phyloP scores from a whole-genome alignment of 1,140 invertebrate genomes.

The Oreohelix idahoensis region DNA sequence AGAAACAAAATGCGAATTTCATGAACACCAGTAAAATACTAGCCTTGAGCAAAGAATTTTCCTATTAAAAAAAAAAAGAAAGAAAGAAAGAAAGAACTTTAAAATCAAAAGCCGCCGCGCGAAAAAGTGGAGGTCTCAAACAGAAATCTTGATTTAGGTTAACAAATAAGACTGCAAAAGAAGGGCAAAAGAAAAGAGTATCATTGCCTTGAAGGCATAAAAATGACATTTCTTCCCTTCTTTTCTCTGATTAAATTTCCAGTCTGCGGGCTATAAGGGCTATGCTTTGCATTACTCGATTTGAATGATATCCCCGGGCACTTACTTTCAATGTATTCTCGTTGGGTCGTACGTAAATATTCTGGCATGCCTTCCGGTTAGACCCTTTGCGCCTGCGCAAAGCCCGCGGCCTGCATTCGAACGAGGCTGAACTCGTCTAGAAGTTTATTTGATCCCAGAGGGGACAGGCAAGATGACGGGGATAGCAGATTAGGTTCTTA shows the following conservation, averaged over 20 bases:
- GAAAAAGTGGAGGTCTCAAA: background rate
- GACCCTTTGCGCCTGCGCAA: slow-evolving; percentile 21
- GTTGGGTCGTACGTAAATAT: slow-evolving; percentile 35
- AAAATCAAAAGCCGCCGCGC: background rate
- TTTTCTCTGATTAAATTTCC: slow-evolving; percentile 26
- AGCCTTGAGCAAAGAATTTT: background rate
- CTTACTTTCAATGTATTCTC: slow-evolving; percentile 34
- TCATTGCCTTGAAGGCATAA: background rate
- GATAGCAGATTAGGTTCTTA: slow-evolving; percentile 26
- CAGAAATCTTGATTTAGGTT: background rate
- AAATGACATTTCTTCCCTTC: slow-evolving; percentile 7
- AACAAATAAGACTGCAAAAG: background rate
- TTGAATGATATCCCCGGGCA: slow-evolving; percentile 22
- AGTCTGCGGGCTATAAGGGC: background rate
- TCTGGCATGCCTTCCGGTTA: slow-evolving; percentile 35
- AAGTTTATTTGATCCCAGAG: slow-evolving; percentile 26
- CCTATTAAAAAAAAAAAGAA: background rate
- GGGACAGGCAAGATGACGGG: slow-evolving; percentile 7
- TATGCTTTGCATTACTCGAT: slow-evolving; percentile 37
- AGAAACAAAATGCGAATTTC: background rate
- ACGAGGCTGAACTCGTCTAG: slow-evolving; percentile 26
- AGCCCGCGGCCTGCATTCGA: slow-evolving; percentile 28
- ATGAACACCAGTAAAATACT: background rate
- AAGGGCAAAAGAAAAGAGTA: background rate
- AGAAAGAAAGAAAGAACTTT: background rate